These are phyloP conservation scores for Adineta ricciae DNA, from an alignment of 2,888 invertebrate species.

Conservation along the genomic window DNA sequence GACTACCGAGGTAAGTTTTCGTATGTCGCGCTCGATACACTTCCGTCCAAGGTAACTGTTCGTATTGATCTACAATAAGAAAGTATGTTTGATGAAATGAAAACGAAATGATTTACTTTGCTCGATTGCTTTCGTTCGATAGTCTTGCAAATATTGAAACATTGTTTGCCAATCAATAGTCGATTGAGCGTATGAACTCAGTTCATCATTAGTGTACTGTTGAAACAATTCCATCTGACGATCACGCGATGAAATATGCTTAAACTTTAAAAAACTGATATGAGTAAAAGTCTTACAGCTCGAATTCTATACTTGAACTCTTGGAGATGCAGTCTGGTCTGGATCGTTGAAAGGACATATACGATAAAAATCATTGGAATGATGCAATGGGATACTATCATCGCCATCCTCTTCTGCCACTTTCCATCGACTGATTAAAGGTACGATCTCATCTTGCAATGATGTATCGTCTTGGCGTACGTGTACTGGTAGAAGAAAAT, in stretches of 20 bases:
- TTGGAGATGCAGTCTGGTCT: neutral
- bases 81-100: neutral
- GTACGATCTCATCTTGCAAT: neutral
- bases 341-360: neutral
- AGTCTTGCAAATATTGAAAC: neutral
- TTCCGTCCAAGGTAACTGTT: constrained; percentile 2
- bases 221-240: constrained; percentile 8
- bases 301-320: neutral
- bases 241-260: neutral
- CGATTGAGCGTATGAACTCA: neutral
- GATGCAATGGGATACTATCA: neutral
- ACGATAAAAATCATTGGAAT: neutral
- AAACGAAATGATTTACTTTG: neutral
- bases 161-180: neutral
- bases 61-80: neutral
- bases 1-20: neutral
- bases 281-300: neutral
- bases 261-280: too few relatives aligned
- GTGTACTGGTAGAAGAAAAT: neutral
- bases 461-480: neutral
- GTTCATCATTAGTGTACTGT: neutral
- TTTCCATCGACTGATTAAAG: neutral
- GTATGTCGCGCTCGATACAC: neutral
- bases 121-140: neutral
- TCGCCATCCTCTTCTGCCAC: neutral